Evolutionary conservation across 2,888 invertebrate genomes (phyloP).

Genomic region (Lymantria dispar): DNA sequence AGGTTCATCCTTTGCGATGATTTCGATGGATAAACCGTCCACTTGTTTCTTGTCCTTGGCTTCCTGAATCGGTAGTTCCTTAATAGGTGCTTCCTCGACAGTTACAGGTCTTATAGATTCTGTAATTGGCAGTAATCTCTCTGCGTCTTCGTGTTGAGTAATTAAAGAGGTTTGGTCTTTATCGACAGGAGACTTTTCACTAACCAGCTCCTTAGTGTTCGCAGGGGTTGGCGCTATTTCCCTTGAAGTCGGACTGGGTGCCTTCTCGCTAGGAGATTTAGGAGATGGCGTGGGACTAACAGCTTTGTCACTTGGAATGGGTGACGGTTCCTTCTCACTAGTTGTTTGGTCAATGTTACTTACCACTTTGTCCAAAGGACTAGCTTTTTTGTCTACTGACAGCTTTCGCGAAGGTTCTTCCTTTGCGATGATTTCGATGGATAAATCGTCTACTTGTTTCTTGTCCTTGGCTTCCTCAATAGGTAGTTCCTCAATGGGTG

Average conservation of each 20-base stretch:
- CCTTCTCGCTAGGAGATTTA: constrained; percentile 17
- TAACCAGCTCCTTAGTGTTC: too few species aligned
- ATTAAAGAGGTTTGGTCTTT: too few species aligned
- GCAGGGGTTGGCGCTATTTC: too few species aligned
- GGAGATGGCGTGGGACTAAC: constrained; percentile 2
- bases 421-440: constrained; percentile 2
- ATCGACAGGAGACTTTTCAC: too few species aligned
- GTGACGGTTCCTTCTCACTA: neutral
- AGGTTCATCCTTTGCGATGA: too few species aligned
- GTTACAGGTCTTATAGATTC: too few species aligned
- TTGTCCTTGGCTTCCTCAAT: constrained; percentile 25
- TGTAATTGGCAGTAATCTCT: too few species aligned
- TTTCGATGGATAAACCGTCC: too few species aligned
- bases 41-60: too few species aligned
- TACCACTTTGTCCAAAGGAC: neutral
- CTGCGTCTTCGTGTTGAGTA: too few species aligned
- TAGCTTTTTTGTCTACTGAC: constrained; percentile 1
- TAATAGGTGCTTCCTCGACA: too few species aligned
- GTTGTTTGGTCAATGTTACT: neutral
- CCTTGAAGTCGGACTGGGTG: constrained; percentile 6
- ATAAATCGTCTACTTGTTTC: constrained; percentile 4
- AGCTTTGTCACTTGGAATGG: neutral
- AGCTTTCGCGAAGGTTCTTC: neutral
- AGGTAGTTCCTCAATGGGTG: constrained; percentile 14
- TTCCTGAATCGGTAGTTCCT: too few species aligned